phyloP scores from a whole-genome alignment of 2,888 invertebrate species.

The Cristatella mucedo region DNA sequence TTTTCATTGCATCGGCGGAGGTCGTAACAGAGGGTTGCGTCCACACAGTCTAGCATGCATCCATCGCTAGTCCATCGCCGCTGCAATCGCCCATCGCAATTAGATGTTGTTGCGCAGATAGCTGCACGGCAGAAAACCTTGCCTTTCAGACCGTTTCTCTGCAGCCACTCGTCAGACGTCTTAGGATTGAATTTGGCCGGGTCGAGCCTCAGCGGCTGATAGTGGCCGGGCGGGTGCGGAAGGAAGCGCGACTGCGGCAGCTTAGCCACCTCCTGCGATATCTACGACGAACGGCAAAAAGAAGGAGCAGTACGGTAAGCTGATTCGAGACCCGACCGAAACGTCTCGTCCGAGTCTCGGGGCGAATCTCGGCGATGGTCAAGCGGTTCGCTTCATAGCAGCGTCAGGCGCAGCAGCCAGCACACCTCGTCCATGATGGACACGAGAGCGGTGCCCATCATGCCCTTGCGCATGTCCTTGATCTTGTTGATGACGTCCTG shows the following conservation, averaged over 20 bases:
- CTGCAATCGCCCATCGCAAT: too few relatives aligned
- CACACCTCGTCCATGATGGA: constrained; percentile 36
- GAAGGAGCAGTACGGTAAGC: neutral
- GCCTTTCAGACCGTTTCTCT: constrained; percentile 36
- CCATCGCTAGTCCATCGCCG: too few relatives aligned
- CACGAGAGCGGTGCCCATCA: constrained; percentile 36
- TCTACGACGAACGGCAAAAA: too few relatives aligned
- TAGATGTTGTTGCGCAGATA: too few relatives aligned
- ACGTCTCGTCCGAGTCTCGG: too few relatives aligned
- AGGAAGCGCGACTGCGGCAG: constrained; percentile 35
- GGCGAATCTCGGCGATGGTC: too few relatives aligned
- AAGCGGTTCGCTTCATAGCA: too few relatives aligned
- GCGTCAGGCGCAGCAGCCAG: too few relatives aligned
- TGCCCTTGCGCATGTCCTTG: constrained; percentile 36
- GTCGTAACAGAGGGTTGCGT: too few relatives aligned
- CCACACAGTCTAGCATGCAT: too few relatives aligned
- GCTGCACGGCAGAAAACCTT: constrained; percentile 1
- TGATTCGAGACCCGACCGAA: too few relatives aligned
- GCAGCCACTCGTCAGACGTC: constrained; percentile 33
- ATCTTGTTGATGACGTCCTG: constrained; percentile 37
- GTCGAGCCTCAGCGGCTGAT: constrained; percentile 29
- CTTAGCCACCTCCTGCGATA: constrained; percentile 30
- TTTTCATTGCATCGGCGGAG: too few relatives aligned
- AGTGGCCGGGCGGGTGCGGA: constrained; percentile 37
- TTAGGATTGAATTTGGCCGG: constrained; percentile 29